Conservation (phyloP, 2,113 vertebrate genomes). For the Tinamus guttatus region DNA sequence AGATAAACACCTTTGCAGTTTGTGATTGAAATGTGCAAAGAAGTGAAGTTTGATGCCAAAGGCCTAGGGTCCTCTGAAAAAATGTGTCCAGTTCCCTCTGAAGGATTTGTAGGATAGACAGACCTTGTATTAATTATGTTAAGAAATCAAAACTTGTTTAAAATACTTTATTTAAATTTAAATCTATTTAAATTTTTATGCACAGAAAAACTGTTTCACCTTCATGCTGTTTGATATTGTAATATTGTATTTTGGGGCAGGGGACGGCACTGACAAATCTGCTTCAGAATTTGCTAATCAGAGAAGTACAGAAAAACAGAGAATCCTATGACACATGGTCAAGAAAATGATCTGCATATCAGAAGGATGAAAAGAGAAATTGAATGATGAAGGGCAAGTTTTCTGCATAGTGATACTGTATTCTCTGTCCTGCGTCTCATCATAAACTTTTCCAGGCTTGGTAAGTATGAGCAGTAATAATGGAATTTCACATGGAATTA, state of each 20-base stretch:
- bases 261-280: neutral
- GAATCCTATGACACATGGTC: neutral
- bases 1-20: neutral
- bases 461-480: neutral
- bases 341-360: neutral
- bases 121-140: neutral
- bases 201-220: neutral
- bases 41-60: neutral
- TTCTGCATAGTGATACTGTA: neutral
- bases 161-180: neutral
- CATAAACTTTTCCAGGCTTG: neutral
- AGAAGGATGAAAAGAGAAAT: neutral
- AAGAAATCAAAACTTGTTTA: neutral
- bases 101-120: neutral
- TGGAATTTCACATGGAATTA: neutral
- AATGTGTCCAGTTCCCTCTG: neutral
- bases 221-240: neutral
- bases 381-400: neutral
- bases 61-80: neutral
- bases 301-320: neutral
- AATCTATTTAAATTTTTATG: neutral
- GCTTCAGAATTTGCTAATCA: neutral
- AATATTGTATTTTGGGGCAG: neutral
- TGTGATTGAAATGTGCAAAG: neutral
- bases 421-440: neutral